These are phyloP conservation scores for Siniperca obscura DNA, from an alignment of 2,797 vertebrate genomes.

Conservation along the genomic window DNA sequence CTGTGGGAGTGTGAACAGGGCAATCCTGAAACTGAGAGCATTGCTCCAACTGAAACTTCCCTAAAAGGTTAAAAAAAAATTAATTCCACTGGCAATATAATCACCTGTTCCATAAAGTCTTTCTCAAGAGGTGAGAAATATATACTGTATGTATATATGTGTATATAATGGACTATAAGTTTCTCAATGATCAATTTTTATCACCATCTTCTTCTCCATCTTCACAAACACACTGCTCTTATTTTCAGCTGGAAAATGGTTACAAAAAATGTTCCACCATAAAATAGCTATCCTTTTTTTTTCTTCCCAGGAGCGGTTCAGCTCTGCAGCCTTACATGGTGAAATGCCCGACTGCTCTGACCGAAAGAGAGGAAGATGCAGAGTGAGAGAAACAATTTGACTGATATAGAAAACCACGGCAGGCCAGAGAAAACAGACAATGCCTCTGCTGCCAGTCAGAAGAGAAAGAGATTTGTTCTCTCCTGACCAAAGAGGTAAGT, in stretches of 20 bases:
- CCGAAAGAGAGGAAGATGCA: conserved; percentile 32
- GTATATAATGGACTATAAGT: background rate
- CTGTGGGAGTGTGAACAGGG: background rate
- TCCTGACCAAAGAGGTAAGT: background rate
- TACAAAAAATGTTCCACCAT: conserved; percentile 1
- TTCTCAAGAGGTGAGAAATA: conserved; percentile 6
- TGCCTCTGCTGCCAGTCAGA: background rate
- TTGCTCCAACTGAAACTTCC: no score
- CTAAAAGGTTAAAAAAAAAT: background rate
- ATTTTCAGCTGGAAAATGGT: conserved; percentile 22
- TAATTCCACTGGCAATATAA: no score
- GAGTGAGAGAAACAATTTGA: conserved; percentile 30
- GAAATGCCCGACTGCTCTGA: conserved; percentile 60
- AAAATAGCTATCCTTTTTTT: conserved; percentile 33
- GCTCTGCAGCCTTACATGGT: conserved; percentile 77
- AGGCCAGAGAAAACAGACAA: conserved; percentile 28
- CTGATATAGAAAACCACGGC: background rate
- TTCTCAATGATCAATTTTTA: background rate
- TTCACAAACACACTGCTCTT: background rate
- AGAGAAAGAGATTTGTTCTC: no score
- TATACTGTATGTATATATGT: background rate
- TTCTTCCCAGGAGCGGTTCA: conserved; percentile 16
- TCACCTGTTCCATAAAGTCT: background rate
- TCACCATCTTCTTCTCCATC: background rate
- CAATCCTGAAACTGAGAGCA: background rate